Evolutionary conservation across 2,113 vertebrate genomes (phyloP).

Genomic region (Hippocampus mohnikei): DNA sequence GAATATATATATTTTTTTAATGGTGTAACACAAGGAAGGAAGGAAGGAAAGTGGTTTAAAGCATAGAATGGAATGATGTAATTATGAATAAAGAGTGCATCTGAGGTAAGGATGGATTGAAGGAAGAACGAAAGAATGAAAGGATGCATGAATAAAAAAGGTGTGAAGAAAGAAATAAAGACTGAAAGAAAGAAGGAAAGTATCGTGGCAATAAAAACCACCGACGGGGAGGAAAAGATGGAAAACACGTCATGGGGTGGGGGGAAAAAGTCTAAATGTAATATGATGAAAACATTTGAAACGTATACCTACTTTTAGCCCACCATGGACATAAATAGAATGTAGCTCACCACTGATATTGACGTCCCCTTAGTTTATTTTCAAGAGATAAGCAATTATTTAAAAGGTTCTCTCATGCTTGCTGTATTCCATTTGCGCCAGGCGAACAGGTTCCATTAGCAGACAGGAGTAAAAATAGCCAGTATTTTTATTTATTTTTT

Average conservation of each 20-base stretch:
- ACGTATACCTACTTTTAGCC: neutral
- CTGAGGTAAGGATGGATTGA: too few species aligned
- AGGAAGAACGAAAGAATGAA: too few species aligned
- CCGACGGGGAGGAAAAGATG: neutral
- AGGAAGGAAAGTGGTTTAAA: too few species aligned
- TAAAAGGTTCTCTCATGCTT: neutral
- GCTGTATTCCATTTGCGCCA: slow-evolving; percentile 12
- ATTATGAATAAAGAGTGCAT: too few species aligned
- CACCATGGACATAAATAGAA: neutral
- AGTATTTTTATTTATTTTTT: neutral
- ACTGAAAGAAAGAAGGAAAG: too few species aligned
- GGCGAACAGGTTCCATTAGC: slow-evolving; percentile 20
- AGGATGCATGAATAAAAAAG: too few species aligned
- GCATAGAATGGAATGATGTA: too few species aligned
- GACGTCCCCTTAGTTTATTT: neutral
- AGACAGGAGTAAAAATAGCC: slow-evolving; percentile 4
- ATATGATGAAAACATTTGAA: neutral
- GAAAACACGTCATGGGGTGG: neutral
- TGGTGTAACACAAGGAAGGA: too few species aligned
- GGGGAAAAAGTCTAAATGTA: neutral
- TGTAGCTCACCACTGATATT: neutral
- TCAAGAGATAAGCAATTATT: neutral
- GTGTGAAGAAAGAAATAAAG: too few species aligned
- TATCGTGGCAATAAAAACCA: neutral
- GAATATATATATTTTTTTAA: too few species aligned